Base-by-base conservation (phyloP, 1,140 invertebrate species). In the Vanessa tameamea region DNA sequence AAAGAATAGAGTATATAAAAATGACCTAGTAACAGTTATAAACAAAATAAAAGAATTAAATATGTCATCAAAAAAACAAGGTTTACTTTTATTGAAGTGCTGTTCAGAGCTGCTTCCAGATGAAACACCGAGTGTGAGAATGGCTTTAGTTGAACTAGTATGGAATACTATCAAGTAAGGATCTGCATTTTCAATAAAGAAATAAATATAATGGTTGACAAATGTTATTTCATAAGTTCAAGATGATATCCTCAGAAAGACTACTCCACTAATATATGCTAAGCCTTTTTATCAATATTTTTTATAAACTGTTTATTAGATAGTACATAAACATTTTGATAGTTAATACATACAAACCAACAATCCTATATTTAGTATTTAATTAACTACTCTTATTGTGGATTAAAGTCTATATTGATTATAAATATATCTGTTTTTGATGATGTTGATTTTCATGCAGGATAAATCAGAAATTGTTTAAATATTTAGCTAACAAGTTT, bases 1-100 rank as follows among this genome's bases (percentile, higher is more conserved):
- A 61, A 93, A 92, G 64, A 88, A 88, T 61, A 83, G 91, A 76
- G 86, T 92, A 0, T 92, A 92, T 65, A 92, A 91, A 69, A 92
- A 92, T 86, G 87, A 91, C 73, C 80, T 92, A 37, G 48, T 83
- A 11, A 79, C 82, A 82, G 84, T 92, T 6, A 66, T 92, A 57
- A 78, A 79, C 57, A 92, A 91, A 78, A 76, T 92, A 9, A 88
- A 90, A 51, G 87, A 90, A 64, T 64, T 84, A 4, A 88, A 91
- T 68, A 86, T 87, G 71, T 89, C 86, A 8, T 85, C 82, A 7
- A 88, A 86, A 75, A 90, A 83, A 68, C 91, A 92, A 74, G 81
- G 87, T 0, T 73, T 92, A 26, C 77, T 90, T 5, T 68, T 92
- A 13, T 82, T 92, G 14, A 78, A 78, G 48, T 92, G 90, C 72